These are phyloP conservation scores for Onychostoma macrolepis DNA, from an alignment of 2,113 vertebrate genomes.

Conservation along the genomic window DNA sequence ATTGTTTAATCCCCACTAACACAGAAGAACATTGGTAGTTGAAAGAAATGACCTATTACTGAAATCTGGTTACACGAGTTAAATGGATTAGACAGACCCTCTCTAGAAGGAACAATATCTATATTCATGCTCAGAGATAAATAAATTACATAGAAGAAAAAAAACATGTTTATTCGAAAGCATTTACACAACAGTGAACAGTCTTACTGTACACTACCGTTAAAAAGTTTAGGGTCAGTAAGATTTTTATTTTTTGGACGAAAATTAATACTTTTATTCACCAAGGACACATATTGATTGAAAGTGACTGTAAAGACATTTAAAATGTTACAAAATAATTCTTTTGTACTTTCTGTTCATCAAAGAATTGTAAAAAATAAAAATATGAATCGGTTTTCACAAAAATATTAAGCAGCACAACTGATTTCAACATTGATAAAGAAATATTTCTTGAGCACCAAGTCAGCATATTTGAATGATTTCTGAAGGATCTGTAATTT, in stretches of 20 bases:
- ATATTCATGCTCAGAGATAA: constrained; percentile 27
- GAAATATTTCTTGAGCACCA: neutral
- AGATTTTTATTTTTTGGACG: neutral
- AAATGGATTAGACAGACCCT: neutral
- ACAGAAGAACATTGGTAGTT: neutral
- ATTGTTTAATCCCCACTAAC: neutral
- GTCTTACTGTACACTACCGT: neutral
- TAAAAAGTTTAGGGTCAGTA: constrained; percentile 6
- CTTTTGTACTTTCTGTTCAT: neutral
- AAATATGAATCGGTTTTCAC: neutral
- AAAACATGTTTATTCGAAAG: neutral
- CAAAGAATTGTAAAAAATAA: neutral
- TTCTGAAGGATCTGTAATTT: neutral
- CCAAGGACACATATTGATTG: neutral
- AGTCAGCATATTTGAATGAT: neutral
- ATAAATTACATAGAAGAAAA: constrained; percentile 20
- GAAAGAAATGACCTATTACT: neutral
- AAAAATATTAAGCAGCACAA: neutral
- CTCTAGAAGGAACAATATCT: neutral
- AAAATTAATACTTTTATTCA: neutral
- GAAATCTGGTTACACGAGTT: neutral
- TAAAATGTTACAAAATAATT: neutral
- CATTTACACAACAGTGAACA: constrained; percentile 23
- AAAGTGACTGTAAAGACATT: neutral
- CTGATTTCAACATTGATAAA: neutral